phyloP scores from a whole-genome alignment of 2,797 vertebrate genomes.

The Monodelphis domestica region DNA sequence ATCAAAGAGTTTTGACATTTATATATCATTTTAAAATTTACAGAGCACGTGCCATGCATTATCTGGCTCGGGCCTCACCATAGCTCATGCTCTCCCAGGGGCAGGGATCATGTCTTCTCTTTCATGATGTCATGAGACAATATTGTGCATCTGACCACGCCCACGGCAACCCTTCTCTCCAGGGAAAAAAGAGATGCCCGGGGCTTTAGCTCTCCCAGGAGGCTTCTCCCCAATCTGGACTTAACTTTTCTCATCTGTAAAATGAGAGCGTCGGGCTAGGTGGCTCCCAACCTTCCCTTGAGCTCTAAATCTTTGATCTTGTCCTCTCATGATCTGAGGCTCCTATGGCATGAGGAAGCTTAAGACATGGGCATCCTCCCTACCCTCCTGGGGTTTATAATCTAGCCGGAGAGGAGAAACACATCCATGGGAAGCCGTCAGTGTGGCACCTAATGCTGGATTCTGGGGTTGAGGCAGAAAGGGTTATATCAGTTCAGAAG shows the following conservation, averaged over 20 bases:
- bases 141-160: background rate
- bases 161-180: background rate
- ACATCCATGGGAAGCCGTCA: background rate
- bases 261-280: background rate
- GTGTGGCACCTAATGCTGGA: background rate
- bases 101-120: background rate
- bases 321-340: background rate
- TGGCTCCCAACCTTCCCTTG: background rate
- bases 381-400: background rate
- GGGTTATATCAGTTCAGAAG: background rate
- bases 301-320: background rate
- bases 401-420: background rate
- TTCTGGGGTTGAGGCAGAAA: too few species aligned
- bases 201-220: background rate
- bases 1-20: background rate
- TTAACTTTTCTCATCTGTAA: background rate
- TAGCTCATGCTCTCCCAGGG: background rate
- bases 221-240: background rate
- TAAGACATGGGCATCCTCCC: background rate
- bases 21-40: background rate
- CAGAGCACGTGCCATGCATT: background rate
- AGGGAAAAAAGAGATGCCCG: background rate
- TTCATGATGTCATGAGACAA: background rate
- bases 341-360: background rate
- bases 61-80: background rate